These are phyloP conservation scores for Rotaria magnacalcarata DNA, from an alignment of 2,888 invertebrate species.

Conservation along the genomic window DNA sequence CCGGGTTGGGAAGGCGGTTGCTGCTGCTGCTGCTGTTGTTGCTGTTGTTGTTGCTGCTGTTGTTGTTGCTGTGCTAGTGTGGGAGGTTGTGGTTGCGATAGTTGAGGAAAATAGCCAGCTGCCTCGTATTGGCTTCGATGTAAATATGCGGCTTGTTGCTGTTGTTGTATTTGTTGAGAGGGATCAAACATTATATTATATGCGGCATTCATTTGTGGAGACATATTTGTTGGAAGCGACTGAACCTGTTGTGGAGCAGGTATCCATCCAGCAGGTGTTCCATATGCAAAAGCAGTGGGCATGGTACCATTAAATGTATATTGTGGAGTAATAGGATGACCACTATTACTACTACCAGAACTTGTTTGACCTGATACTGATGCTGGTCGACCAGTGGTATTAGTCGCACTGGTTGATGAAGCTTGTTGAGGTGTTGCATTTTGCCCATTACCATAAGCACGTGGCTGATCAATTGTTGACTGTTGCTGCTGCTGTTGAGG, in stretches of 20 bases:
- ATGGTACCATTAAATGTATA: not conserved
- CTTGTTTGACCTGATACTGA: not conserved
- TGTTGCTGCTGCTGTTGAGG: slow-evolving; percentile 18
- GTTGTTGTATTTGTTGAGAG: not conserved
- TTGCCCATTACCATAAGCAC: not conserved
- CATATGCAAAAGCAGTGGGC: not conserved
- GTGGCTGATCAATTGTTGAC: not conserved
- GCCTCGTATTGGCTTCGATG: not conserved
- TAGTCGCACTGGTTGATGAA: not conserved
- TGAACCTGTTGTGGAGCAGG: not conserved
- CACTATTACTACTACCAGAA: not conserved
- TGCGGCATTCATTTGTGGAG: not conserved
- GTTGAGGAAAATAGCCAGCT: not conserved
- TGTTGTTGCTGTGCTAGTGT: not conserved
- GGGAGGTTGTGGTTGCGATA: not conserved
- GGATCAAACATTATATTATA: not conserved
- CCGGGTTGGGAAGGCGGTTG: not conserved
- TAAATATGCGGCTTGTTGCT: not conserved
- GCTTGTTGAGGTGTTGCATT: not conserved
- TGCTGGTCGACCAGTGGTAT: not conserved
- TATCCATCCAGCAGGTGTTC: not conserved
- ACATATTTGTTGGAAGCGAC: not conserved
- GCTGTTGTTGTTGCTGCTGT: too few relatives aligned
- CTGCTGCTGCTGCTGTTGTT: not conserved
- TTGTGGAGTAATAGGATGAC: not conserved